Evolutionary conservation across 2,797 vertebrate genomes (phyloP), one percentile per base, ranked within the genome.

Genomic region (Anisognathus igniventris): DNA sequence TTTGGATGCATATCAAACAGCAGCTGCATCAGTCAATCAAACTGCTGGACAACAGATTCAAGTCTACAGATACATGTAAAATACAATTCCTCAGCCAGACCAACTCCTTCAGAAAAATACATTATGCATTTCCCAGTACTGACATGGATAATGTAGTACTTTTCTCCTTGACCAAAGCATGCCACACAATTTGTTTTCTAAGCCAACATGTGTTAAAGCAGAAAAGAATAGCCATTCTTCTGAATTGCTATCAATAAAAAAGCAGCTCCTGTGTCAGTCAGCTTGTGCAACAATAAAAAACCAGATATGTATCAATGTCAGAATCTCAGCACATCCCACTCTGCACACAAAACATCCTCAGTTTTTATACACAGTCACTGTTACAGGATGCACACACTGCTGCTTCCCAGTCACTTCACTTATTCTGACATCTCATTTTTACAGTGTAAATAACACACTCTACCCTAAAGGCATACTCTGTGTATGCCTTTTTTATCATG

Each of bases 11-110:
- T 68, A 89, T 60, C 88, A 86, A 91, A 71, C 56, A 80, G 65
- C 76, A 77, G 56, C 62, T 86, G 37, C 42, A 66, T 60, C 81
- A 89, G 51, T 90, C 89, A 84, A 74, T 90, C 95, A 74, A 58
- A 71, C 22, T 79, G 40, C 81, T 84, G 81, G 72, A 84, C 45
- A 81, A 71, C 42, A 19, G 35, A 92, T 77, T 47, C 81, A 64
- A 67, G 61, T 79, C 65, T 87, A 83, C 23, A 83, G 64, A 93
- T 47, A 91, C 93, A 85, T 6, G 8, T 87, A 58, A 93, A 95
- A 82, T 35, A 78, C 75, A 86, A 78, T 31, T 60, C 37, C 47
- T 40, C 53, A 57, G 47, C 28, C 71, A 86, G 44, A 28, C 50
- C 30, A 58, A 15, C 45, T 62, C 39, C 61, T 78, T 83, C 68